Evolutionary conservation across 2,113 vertebrate species (phyloP).

Genomic region (Chunga burmeisteri): DNA sequence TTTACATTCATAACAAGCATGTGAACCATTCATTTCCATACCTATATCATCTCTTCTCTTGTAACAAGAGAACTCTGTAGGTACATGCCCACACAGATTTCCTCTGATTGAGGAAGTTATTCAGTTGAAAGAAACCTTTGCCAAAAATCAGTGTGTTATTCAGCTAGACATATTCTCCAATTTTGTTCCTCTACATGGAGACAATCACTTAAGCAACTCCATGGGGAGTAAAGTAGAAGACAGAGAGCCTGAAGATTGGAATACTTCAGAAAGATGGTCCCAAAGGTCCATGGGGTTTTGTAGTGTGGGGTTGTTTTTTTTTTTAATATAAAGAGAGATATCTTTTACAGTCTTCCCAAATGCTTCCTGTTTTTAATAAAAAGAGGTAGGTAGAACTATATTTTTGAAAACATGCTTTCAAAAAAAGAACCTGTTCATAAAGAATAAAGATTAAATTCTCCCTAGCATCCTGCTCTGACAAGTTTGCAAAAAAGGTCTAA

Average conservation of each 20-base stretch:
- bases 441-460: not conserved
- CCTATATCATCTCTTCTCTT: not conserved
- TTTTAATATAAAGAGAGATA: not conserved
- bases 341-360: not conserved
- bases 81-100: not conserved
- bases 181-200: not conserved
- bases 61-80: not conserved
- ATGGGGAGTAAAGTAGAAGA: not conserved
- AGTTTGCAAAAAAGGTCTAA: not conserved
- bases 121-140: not conserved
- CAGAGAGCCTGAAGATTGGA: not conserved
- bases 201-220: not conserved
- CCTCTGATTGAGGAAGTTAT: not conserved
- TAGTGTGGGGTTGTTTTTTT: not conserved
- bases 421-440: not conserved
- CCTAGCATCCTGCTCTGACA: not conserved
- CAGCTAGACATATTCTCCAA: not conserved
- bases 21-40: not conserved
- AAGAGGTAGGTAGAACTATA: not conserved
- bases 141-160: not conserved
- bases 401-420: not conserved
- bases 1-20: not conserved
- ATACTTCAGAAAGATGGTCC: not conserved
- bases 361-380: not conserved
- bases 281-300: fast-evolving